Evolutionary conservation across 2,797 vertebrate species (phyloP).

Genomic region (Garrulus glandarius): DNA sequence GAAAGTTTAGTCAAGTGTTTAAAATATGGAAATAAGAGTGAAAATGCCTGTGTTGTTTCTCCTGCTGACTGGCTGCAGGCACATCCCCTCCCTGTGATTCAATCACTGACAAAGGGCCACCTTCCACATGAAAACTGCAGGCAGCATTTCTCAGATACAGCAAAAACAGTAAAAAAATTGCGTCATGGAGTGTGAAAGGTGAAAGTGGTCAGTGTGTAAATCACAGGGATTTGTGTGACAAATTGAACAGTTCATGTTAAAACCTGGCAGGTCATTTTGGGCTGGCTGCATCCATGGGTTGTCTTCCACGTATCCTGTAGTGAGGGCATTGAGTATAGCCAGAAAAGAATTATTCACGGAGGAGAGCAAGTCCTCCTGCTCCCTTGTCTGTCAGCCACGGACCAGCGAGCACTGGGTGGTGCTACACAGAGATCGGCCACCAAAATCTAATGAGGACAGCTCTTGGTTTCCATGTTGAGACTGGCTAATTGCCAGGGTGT

Average conservation of each 20-base stretch:
- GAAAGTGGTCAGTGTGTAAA: not conserved
- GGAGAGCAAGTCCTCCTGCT: not conserved
- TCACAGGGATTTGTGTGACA: not conserved
- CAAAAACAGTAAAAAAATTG: not conserved
- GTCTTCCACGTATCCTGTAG: rapidly evolving
- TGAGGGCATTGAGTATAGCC: not conserved
- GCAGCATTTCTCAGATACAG: rapidly evolving
- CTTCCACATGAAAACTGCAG: not conserved
- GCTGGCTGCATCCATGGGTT: not conserved
- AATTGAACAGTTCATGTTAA: rapidly evolving
- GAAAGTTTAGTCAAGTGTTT: constrained; percentile 3
- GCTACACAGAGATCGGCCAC: not conserved
- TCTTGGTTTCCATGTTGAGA: not conserved
- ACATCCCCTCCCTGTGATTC: not conserved
- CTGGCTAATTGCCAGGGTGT: not conserved
- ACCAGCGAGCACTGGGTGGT: rapidly evolving
- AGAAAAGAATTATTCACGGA: not conserved
- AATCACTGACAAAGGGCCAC: not conserved
- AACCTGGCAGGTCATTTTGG: not conserved
- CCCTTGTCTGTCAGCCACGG: rapidly evolving
- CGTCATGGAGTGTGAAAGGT: rapidly evolving
- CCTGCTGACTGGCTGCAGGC: not conserved
- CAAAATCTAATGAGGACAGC: too few species aligned
- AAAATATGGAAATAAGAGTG: not conserved
- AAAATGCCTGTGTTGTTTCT: not conserved